Conservation (phyloP, 2,113 vertebrate species). For the Prinia subflava region DNA sequence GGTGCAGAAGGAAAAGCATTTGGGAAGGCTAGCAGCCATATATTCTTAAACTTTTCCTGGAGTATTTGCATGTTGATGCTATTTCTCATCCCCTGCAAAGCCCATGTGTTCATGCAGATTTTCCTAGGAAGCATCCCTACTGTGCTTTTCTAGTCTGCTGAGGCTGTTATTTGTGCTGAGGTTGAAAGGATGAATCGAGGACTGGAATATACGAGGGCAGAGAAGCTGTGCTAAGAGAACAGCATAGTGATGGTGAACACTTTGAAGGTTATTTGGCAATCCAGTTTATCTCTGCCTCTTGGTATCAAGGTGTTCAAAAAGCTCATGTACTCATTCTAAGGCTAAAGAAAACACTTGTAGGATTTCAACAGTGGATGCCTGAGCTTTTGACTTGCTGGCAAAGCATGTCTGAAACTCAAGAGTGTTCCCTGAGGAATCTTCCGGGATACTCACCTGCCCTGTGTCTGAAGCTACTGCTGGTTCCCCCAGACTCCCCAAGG, state of each 20-base stretch:
- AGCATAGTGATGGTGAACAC: background rate
- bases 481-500: background rate
- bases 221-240: background rate
- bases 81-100: background rate
- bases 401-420: accelerated
- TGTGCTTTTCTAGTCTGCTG: background rate
- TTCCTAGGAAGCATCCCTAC: background rate
- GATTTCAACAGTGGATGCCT: background rate
- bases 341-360: background rate
- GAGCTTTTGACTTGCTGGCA: background rate
- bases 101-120: background rate
- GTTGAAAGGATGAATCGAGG: background rate
- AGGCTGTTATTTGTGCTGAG: background rate
- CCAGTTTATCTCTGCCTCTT: background rate
- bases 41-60: background rate
- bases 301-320: background rate
- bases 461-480: background rate
- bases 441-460: background rate
- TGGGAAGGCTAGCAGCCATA: background rate
- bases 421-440: background rate
- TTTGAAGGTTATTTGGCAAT: background rate
- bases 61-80: background rate
- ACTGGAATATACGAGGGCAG: background rate
- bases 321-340: background rate
- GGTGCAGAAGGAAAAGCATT: background rate